phyloP scores from a whole-genome alignment of 2,113 vertebrate species.

The Panthera uncia region DNA sequence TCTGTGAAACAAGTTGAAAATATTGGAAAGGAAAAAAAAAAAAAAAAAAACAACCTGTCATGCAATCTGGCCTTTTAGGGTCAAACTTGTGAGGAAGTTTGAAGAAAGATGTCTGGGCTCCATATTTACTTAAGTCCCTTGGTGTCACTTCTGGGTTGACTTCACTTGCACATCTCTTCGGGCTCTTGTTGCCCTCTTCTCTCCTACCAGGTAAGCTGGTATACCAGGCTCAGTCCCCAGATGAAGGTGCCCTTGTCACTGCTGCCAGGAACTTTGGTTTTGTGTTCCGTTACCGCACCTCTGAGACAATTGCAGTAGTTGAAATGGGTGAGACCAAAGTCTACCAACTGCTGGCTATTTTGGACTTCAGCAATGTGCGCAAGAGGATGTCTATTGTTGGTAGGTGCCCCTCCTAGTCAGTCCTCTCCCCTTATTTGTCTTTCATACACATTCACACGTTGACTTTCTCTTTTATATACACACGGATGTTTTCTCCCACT shows the following conservation, averaged over 20 bases:
- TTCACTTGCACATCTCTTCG: background rate
- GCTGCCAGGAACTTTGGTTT: conserved; percentile 97
- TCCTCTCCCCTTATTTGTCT: background rate
- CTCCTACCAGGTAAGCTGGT: conserved; percentile 86
- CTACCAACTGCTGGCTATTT: conserved; percentile 92
- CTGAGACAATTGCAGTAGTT: conserved; percentile 89
- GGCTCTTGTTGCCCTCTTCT: background rate
- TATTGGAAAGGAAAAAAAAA: background rate
- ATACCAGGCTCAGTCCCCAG: conserved; percentile 98
- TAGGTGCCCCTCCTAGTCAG: conserved; percentile 72
- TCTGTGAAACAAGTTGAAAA: conserved; percentile 32
- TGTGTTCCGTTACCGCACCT: conserved; percentile 93
- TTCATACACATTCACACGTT: background rate
- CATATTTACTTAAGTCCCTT: background rate
- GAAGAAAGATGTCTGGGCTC: conserved; percentile 9
- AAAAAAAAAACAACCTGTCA: background rate
- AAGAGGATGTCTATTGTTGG: conserved; percentile 99
- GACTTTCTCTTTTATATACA: conserved; percentile 7
- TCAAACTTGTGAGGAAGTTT: conserved; percentile 1
- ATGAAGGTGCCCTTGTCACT: conserved; percentile 96
- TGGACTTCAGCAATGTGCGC: conserved; percentile 96
- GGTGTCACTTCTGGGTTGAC: background rate
- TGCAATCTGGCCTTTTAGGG: background rate
- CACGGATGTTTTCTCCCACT: background rate
- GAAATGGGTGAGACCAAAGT: conserved; percentile 90